Evolutionary conservation across 2,113 vertebrate genomes (phyloP).

Genomic region (Gopherus evgoodei): DNA sequence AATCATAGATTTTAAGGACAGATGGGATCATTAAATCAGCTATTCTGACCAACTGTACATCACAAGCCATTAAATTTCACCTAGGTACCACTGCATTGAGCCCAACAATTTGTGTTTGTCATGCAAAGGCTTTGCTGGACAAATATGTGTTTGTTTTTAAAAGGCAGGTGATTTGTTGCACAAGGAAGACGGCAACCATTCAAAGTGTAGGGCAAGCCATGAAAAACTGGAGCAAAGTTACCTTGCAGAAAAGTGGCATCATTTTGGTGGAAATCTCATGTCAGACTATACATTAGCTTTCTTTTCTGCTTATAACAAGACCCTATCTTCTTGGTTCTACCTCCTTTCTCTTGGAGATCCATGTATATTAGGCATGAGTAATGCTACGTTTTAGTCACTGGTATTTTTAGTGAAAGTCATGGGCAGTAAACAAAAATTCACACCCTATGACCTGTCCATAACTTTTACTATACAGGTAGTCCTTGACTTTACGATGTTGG

Average conservation of each 20-base stretch:
- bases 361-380: background rate
- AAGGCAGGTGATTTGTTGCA: background rate
- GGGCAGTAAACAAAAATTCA: too few species aligned
- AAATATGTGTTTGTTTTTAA: background rate
- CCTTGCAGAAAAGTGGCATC: background rate
- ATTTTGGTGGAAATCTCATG: background rate
- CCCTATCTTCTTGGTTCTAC: background rate
- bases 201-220: background rate
- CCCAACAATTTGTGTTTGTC: background rate
- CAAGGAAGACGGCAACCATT: background rate
- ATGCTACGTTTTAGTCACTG: too few species aligned
- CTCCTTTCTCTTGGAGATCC: background rate
- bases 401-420: too few species aligned
- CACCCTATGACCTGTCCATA: too few species aligned
- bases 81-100: background rate
- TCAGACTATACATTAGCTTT: background rate
- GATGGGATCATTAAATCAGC: background rate
- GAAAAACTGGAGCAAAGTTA: background rate
- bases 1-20: background rate
- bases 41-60: background rate
- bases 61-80: background rate
- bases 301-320: background rate
- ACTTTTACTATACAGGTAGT: too few species aligned
- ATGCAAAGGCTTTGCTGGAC: background rate
- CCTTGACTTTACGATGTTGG: too few species aligned